Conservation (phyloP, 2,888 invertebrate genomes). For the Mythimna ferrago region DNA sequence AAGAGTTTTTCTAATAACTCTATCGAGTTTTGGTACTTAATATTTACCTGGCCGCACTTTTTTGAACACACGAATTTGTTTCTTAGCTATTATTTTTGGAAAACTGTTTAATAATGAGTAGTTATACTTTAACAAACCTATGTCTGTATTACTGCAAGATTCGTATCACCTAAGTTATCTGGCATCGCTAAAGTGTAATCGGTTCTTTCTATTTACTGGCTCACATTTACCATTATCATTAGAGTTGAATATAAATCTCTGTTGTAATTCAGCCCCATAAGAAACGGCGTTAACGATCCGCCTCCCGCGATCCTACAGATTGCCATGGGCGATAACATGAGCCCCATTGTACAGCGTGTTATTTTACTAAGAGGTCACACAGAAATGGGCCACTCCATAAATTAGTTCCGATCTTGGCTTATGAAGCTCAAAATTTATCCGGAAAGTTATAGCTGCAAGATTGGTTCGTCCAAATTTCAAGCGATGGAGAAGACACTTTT, state of each 20-base stretch:
- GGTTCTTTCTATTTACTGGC: slow-evolving; percentile 48
- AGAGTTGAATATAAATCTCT: slow-evolving; percentile 64
- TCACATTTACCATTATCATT: slow-evolving; percentile 59
- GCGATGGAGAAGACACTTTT: slow-evolving; percentile 68
- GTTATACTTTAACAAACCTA: neutral
- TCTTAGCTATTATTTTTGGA: neutral
- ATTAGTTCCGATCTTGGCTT: slow-evolving; percentile 80
- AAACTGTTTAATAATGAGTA: neutral
- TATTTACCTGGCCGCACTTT: neutral
- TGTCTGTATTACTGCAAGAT: slow-evolving; percentile 25
- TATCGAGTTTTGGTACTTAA: neutral
- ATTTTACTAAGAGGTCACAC: slow-evolving; percentile 76
- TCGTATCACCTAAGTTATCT: slow-evolving; percentile 22
- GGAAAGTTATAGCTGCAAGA: slow-evolving; percentile 73
- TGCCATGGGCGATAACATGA: slow-evolving; percentile 68
- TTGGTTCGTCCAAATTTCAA: slow-evolving; percentile 69
- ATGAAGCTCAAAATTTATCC: slow-evolving; percentile 79
- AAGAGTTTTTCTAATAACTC: neutral
- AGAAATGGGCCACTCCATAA: slow-evolving; percentile 74
- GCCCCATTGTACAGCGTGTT: slow-evolving; percentile 68
- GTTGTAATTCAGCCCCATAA: slow-evolving; percentile 67
- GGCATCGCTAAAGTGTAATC: slow-evolving; percentile 34
- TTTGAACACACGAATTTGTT: neutral
- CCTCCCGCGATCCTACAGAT: slow-evolving; percentile 64
- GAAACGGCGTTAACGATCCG: slow-evolving; percentile 71